A percentile compares a stretch with the other conserved stretches of the same genome.
Evolutionary conservation across 2,113 vertebrate species (phyloP).

Genomic region (Pandion haliaetus): DNA sequence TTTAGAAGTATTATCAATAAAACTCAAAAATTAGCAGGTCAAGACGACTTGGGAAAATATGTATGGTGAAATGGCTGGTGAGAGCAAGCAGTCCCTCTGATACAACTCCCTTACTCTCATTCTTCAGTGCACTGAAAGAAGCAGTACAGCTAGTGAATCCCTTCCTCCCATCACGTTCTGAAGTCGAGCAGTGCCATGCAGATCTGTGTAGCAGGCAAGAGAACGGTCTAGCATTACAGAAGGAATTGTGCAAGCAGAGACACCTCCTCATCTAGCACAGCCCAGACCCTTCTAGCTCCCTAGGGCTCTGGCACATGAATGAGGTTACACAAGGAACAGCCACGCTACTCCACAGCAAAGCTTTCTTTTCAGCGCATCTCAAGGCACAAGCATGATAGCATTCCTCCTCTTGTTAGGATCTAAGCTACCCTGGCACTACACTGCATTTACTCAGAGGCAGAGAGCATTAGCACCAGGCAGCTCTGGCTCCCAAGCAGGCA

Average conservation of each 20-base stretch:
- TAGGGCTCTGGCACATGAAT: neutral
- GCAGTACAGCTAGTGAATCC: neutral
- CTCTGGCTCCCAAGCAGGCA: neutral
- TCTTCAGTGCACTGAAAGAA: neutral
- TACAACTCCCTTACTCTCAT: neutral
- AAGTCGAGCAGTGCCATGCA: neutral
- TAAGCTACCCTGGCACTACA: neutral
- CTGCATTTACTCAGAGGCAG: neutral
- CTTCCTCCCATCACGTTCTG: neutral
- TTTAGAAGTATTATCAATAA: neutral
- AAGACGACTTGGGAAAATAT: neutral
- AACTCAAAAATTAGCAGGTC: neutral
- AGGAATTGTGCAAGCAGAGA: neutral
- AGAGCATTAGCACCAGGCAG: neutral
- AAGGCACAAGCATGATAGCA: fast-evolving
- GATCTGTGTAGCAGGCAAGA: neutral
- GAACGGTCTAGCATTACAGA: neutral
- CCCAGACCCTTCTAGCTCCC: neutral
- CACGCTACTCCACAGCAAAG: neutral
- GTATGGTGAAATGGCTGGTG: neutral
- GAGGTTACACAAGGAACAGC: neutral
- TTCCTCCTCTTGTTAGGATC: neutral
- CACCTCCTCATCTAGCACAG: neutral
- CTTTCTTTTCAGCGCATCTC: neutral
- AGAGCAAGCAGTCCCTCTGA: neutral